Evolutionary conservation across 2,888 invertebrate genomes (phyloP), one percentile per base, ranked within the genome.

Genomic region (Ferrisia virgata): DNA sequence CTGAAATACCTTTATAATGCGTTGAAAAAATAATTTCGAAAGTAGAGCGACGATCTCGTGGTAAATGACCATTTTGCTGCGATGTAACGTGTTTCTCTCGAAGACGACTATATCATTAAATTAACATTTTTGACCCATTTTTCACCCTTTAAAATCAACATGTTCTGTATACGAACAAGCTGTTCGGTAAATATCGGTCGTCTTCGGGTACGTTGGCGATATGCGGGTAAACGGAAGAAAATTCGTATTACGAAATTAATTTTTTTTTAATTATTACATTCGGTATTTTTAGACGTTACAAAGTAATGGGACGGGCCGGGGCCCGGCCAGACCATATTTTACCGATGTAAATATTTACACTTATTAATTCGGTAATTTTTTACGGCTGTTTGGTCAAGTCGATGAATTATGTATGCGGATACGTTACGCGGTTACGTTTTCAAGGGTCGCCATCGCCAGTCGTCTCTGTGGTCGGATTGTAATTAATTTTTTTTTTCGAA

Each of bases 291-390:
- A 25, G 47, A 64, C 58, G 58, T 28, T 25, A 64, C 25, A 64
- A 28, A 39, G 11, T n/a, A n/a, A 47, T 47, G 9, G 18, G 3
- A n/a, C 36, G 8, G 4, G 36, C 8, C 36, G 5, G 36, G 36
- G 5, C 8, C 58, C 28, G 25, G 13, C n/a, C n/a, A 25, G 28
- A 28, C 11, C 28, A 13, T 64, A 64, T 64, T 64, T 64, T 28
- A 64, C 58, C 58, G 25, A 64, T 28, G 58, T 64, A 64, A 64
- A 64, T 64, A 64, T 64, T 64, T 64, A 64, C 25, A 47, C 28
- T 28, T 28, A 58, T 28, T 64, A 64, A 64, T 64, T 64, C 58
- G 58, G 58, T 64, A 64, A 64, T 64, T 64, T 64, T 64, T 64
- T 64, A 64, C 58, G 28, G 25, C 13, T 64, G 58, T 64, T 64